These are phyloP conservation scores for Cloeon dipterum DNA, from an alignment of 2,888 invertebrate species.

Conservation along the genomic window DNA sequence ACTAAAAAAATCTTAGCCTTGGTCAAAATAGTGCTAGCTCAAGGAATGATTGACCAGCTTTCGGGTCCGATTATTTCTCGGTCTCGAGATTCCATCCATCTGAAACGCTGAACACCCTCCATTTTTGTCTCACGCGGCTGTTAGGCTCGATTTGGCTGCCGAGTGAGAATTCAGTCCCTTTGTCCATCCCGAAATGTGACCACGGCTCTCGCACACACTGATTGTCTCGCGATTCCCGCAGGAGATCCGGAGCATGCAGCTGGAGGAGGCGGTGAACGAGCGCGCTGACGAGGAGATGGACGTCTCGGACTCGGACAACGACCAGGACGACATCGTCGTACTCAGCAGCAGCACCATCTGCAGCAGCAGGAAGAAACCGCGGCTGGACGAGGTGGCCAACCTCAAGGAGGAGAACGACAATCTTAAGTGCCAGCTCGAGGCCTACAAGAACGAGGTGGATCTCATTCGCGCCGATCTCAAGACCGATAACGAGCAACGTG, in stretches of 20 bases:
- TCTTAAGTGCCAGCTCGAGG: conserved; percentile 73
- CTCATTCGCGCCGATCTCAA: conserved; percentile 60
- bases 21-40: no score
- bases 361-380: conserved; percentile 4
- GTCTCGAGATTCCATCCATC: no score
- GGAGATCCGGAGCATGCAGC: conserved; percentile 43
- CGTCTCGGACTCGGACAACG: conserved; percentile 53
- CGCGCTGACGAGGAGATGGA: conserved; percentile 70
- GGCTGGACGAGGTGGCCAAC: conserved; percentile 5
- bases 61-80: no score
- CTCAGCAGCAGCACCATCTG: neutral
- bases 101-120: no score
- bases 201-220: neutral
- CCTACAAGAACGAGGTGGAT: conserved; percentile 83
- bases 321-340: conserved; percentile 14
- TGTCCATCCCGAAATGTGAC: no score
- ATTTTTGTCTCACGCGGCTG: no score
- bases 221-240: conserved; percentile 18
- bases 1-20: no score
- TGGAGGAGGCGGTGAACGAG: conserved; percentile 36
- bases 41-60: no score
- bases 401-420: conserved; percentile 69
- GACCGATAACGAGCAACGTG: conserved; percentile 57
- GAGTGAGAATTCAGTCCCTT: no score
- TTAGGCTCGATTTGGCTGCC: no score